Evolutionary conservation across 1,140 invertebrate species (phyloP), one percentile per base, ranked within the genome.

Genomic region (Saccostrea cuccullata): DNA sequence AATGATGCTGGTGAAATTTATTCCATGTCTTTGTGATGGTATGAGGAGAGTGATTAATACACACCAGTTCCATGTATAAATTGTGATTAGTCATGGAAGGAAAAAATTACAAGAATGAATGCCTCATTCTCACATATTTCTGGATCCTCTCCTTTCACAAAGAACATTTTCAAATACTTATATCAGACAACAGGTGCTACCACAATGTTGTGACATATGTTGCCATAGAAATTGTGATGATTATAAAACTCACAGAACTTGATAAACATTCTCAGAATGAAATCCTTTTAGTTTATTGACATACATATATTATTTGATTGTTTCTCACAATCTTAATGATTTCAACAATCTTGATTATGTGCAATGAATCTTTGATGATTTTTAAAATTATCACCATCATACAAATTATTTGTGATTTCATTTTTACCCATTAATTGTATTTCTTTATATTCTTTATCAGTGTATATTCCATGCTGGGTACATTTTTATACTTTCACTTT

Each of bases 111-210:
- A 17, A 1, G 58, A 64, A 20, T 64, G 58, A 64, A 20, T 64
- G 58, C 17, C 17, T 64, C 6, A 64, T 20, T 64, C 58, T 64
- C 58, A 0, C 3, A 64, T 64, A 26, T 15, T 17, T 15, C 15
- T 13, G 8, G 23, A 30, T 26, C 15, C 4, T 26, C 26, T 36
- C 13, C 70, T 26, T 26, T 30, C 26, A 30, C 70, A 30, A 77
- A 77, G 70, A 77, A 77, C 15, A 77, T 77, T 15, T 77, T 30
- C 15, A 13, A 40, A 77, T 11, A 77, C 23, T 36, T 77, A 77
- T 77, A 77, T 77, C 70, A 77, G 70, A 77, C 70, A 77, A 77
- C 70, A 77, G 70, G 70, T 77, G 70, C 70, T 77, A 77, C 70
- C 60, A 77, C 23, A 77, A 77, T 36, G 70, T 77, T 77, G 70